A percentile compares a stretch with the other conserved stretches of the same genome.
These are phyloP conservation scores for Caenorhabditis wallacei DNA, from an alignment of 2,888 invertebrate species.

Conservation along the genomic window DNA sequence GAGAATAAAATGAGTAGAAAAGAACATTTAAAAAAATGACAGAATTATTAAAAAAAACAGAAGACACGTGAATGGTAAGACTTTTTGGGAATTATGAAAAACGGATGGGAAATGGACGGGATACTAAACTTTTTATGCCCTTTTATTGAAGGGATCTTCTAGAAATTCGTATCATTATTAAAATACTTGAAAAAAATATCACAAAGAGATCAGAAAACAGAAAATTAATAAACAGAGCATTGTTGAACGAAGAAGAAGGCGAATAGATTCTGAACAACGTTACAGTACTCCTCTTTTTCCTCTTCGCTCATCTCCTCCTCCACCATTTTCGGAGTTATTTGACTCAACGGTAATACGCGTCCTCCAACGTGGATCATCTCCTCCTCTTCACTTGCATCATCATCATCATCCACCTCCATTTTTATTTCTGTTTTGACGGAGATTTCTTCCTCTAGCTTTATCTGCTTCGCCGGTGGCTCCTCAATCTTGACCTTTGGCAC, in stretches of 20 bases:
- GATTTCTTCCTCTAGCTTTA: constrained; percentile 43
- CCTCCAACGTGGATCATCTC: constrained; percentile 69
- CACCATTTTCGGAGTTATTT: constrained; percentile 74
- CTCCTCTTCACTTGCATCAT: constrained; percentile 61
- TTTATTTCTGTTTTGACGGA: constrained; percentile 4
- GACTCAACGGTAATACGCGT: constrained; percentile 58
- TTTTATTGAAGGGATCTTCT: no score
- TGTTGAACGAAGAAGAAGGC: constrained; percentile 23
- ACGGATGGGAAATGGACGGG: no score
- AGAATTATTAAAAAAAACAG: not conserved
- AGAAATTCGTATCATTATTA: no score
- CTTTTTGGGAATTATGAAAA: constrained; percentile 9
- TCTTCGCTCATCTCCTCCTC: constrained; percentile 71
- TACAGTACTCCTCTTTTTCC: constrained; percentile 70
- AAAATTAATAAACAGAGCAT: constrained; percentile 1
- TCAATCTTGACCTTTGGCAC: not conserved
- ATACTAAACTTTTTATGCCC: no score
- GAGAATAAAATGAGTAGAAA: not conserved
- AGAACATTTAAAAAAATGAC: constrained; percentile 16
- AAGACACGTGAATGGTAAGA: constrained; percentile 2
- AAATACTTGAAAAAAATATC: constrained; percentile 12
- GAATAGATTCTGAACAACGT: constrained; percentile 43
- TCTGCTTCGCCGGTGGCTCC: constrained; percentile 50
- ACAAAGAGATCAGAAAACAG: not conserved
- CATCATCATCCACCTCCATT: constrained; percentile 36